Evolutionary conservation across 1,140 invertebrate species (phyloP), one percentile per base, ranked within the genome.

Genomic region (Drosophila orosa): DNA sequence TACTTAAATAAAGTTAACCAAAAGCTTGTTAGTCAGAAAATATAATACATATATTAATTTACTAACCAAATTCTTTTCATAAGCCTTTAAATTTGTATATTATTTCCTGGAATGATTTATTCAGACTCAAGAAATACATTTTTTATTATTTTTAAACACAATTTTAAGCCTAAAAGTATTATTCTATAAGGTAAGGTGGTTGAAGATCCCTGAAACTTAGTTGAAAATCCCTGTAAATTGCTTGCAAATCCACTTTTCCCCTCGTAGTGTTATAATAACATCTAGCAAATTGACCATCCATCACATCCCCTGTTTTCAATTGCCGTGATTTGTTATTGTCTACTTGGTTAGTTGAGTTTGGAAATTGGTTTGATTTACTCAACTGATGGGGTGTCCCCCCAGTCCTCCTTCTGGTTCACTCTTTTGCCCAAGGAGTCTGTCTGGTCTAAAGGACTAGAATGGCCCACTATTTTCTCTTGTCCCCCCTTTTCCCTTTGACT

Each of bases 291-390:
- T 35, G 25, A 39, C 27, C 55, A 60, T 40, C 55, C 55, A 63
- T 63, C 60, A 63, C 60, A 60, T 60, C 35, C 55, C 39, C 25
- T 15, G 5, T 62, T 24, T 39, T 39, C 35, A 39, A 39, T 60
- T 58, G 35, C 57, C 60, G 15, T 63, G 60, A 63, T 67, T 67
- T 67, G 65, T 67, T 67, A 66, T 67, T 66, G 65, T 65, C 44
- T 66, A 37, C 61, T 39, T 66, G 61, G 33, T 66, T 68, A 68
- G 65, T 68, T 61, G 57, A 27, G 27, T 47, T 68, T 68, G 62
- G 22, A 65, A 42, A 66, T 40, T 68, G 60, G 25, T 68, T 68
- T 68, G 60, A 68, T 68, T 68, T 68, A 66, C 59, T 48, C 59
- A 65, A 39, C 33, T 31, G 33, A 25, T 10, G 57, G 62, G 27